Evolutionary conservation across 2,113 vertebrate species (phyloP).

Genomic region (Acanthisitta chloris): DNA sequence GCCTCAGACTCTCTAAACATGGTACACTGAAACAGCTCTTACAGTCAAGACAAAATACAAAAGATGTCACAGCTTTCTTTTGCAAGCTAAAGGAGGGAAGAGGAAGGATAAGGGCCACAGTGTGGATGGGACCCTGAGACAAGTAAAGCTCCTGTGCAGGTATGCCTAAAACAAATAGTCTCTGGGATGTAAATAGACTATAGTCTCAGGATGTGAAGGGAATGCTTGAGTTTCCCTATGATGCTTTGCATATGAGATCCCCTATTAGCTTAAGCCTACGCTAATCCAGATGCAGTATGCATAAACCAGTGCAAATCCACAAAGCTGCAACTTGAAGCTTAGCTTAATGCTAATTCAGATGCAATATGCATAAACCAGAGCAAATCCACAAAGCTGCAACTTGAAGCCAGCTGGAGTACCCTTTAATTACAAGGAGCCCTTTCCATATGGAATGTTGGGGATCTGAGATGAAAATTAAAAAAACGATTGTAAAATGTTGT

Average conservation of each 20-base stretch:
- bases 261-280: neutral
- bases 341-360: no score
- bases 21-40: neutral
- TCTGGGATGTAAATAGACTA: neutral
- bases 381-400: neutral
- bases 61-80: neutral
- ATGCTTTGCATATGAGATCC: neutral
- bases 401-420: neutral
- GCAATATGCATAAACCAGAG: neutral
- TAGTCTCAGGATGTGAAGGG: neutral
- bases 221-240: neutral
- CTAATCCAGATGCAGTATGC: no score
- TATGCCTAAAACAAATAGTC: neutral
- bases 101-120: neutral
- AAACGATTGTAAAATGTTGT: neutral
- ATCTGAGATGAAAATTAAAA: neutral
- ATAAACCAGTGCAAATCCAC: no score
- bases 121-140: neutral
- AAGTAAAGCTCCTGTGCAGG: neutral
- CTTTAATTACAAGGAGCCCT: neutral
- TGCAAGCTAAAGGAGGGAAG: neutral
- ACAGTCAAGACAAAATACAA: neutral
- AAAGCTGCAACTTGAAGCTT: no score
- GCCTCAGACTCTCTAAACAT: neutral
- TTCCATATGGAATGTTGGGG: neutral